Percentiles rank a stretch among this genome's conserved stretches.
Conservation (phyloP, 2,797 vertebrate genomes). For the Acanthurus leucopareius region DNA sequence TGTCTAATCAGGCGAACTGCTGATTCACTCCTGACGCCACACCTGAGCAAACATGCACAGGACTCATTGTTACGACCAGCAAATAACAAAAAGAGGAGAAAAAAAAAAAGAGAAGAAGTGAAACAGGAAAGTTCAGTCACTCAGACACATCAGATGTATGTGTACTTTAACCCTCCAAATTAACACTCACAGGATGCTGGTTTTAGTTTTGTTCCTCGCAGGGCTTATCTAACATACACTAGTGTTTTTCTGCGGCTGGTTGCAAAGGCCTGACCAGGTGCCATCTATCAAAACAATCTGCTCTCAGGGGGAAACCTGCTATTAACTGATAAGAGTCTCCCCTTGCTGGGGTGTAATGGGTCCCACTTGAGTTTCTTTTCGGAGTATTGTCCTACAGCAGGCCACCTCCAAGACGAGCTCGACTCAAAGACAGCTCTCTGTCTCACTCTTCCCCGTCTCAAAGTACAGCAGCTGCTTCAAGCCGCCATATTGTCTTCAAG, state of each 20-base stretch:
- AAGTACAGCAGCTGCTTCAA: conserved; percentile 15
- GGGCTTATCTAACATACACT: conserved; percentile 73
- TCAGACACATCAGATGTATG: background rate
- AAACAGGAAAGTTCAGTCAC: conserved; percentile 35
- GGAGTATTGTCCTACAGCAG: conserved; percentile 68
- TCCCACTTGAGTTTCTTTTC: conserved; percentile 83
- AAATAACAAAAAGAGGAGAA: conserved; percentile 16
- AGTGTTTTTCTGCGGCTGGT: conserved; percentile 54
- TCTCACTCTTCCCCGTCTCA: conserved; percentile 22
- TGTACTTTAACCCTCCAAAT: conserved; percentile 42
- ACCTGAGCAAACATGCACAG: conserved; percentile 58
- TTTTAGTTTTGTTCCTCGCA: conserved; percentile 1
- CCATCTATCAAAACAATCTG: conserved; percentile 87
- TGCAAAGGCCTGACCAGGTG: conserved; percentile 80
- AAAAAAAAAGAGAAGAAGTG: too few species aligned
- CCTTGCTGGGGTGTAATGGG: conserved; percentile 80
- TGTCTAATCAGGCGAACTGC: conserved; percentile 49
- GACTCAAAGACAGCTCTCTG: conserved; percentile 43
- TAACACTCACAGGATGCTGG: conserved; percentile 30
- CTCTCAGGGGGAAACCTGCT: conserved; percentile 84
- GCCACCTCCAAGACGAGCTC: conserved; percentile 70
- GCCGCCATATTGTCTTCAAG: background rate
- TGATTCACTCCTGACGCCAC: conserved; percentile 48
- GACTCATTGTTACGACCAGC: conserved; percentile 14
- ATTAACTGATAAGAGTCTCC: conserved; percentile 87